A percentile compares a stretch with the other conserved stretches of the same genome.
Conservation (phyloP, 2,797 vertebrate species). For the Mionectes olivaceus region DNA sequence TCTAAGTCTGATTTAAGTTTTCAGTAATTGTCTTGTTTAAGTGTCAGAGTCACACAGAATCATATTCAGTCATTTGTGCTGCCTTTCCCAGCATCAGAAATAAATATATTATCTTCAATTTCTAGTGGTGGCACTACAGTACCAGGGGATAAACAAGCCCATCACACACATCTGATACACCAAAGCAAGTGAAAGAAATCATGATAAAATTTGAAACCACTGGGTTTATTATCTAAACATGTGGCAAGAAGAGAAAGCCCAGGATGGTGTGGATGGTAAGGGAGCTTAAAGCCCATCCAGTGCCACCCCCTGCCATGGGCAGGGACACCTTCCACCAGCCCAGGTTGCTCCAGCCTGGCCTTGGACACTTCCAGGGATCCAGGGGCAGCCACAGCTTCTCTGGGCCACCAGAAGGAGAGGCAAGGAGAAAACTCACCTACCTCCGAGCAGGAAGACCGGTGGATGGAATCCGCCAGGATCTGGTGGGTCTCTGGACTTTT, state of each 20-base stretch:
- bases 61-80: background rate
- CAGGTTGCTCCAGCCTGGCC: accelerated
- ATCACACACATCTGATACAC: background rate
- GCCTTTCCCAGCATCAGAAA: background rate
- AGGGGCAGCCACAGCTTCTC: background rate
- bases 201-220: background rate
- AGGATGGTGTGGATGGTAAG: background rate
- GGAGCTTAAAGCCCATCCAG: background rate
- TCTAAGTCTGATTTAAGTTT: background rate
- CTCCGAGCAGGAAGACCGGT: conserved; percentile 49
- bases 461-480: conserved; percentile 49
- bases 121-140: background rate
- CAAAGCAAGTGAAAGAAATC: background rate
- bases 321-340: background rate
- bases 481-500: conserved; percentile 13
- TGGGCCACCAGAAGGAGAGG: background rate
- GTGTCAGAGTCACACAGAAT: background rate
- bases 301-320: background rate
- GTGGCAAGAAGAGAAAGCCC: background rate
- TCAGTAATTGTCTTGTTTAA: background rate
- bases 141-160: background rate
- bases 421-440: conserved; percentile 25
- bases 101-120: accelerated
- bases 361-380: background rate
- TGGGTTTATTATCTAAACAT: background rate